Base-by-base conservation (phyloP, 2,113 vertebrate species). In the Uria aalge region DNA sequence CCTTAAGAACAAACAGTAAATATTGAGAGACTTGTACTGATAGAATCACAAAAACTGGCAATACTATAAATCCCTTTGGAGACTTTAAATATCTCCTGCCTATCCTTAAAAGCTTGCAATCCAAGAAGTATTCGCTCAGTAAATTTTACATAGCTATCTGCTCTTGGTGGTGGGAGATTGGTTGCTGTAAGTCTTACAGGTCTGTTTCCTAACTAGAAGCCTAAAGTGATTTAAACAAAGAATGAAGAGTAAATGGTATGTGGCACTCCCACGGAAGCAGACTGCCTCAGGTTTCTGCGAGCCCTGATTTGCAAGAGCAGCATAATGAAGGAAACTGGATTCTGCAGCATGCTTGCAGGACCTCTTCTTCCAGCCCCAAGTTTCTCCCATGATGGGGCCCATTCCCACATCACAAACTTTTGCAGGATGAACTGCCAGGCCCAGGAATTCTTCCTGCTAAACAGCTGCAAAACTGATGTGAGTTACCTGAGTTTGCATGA, bases 1-100 rank as follows among this genome's bases (percentile, higher is more conserved):
- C 71, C 72, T 38, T 57, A 67, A 89, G 80, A 96, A 67, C 83
- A 95, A 92, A 79, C 67, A 75, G 76, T 71, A 93, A 93, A 93
- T 66, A 91, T 56, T 81, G 56, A 85, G 59, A 93, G 72, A 32
- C 67, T 86, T 29, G 34, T 57, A n/a, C 83, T 62, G 91, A 89
- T 52, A 53, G 60, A 86, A 93, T 48, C 53, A 24, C 85, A 79
- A 53, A 62, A 71, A 12, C 45, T 29, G 21, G 88, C 72, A 87
- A 79, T 62, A 45, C 47, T 53, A 73, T n/a, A 71, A 89, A 93
- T 91, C 91, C 64, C 88, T 93, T 52, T 29, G 88, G 84, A 96
- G 90, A 30, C 64, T 29, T 4, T 15, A 48, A 76, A 3, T 38
- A 81, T 64, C 95, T 91, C 79, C 69, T 74, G 60, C 50, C 75